A percentile compares a stretch with the other conserved stretches of the same genome.
These are phyloP conservation scores for Chelon labrosus DNA, from an alignment of 2,797 vertebrate species.

Conservation along the genomic window DNA sequence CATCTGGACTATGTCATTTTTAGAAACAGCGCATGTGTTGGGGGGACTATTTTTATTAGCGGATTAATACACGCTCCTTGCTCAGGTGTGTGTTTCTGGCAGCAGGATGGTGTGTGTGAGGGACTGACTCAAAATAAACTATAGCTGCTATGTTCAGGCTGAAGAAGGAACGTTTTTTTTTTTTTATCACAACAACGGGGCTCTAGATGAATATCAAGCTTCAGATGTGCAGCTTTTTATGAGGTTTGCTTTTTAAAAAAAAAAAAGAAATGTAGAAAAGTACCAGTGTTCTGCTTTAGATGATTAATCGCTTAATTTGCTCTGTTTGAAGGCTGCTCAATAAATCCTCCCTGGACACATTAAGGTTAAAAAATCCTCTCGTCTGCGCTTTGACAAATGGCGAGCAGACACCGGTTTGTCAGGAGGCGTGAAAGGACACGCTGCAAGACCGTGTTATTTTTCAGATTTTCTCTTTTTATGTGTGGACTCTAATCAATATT, in stretches of 20 bases:
- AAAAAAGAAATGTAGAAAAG: neutral
- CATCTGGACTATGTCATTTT: no score
- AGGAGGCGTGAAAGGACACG: no score
- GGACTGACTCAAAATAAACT: neutral
- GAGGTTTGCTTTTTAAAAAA: neutral
- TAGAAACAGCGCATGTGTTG: neutral
- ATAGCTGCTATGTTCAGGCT: neutral
- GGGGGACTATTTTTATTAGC: neutral
- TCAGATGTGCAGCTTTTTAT: neutral
- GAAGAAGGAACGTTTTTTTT: neutral
- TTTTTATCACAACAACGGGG: neutral
- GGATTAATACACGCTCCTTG: neutral
- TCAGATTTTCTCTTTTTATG: no score
- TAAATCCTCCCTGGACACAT: neutral
- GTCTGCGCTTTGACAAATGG: slow-evolving; percentile 8
- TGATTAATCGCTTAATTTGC: neutral
- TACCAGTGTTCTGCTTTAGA: no score
- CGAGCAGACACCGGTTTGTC: no score
- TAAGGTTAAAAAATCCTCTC: slow-evolving; percentile 1
- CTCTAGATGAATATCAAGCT: neutral
- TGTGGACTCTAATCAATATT: slow-evolving; percentile 23
- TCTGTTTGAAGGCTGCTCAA: neutral
- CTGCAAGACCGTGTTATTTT: no score
- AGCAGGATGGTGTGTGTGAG: neutral
- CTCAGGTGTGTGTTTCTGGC: neutral